Conservation (phyloP, 2,797 vertebrate species). For the Cynodonichthys magdalenae region DNA sequence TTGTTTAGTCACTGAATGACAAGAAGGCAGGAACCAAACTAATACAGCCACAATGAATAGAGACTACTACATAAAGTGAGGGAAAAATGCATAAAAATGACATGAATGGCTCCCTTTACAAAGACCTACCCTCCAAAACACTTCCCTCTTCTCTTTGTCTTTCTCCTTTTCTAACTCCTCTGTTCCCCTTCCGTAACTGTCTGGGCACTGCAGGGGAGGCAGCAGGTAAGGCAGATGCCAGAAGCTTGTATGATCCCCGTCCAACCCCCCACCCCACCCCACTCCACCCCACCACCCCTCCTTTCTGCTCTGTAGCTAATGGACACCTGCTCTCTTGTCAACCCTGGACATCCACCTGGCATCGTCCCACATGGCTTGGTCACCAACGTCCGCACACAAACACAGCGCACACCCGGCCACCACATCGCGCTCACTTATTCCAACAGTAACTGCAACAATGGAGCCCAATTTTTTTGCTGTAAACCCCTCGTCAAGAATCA, state of each 20-base stretch:
- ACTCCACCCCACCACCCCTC: slow-evolving; percentile 14
- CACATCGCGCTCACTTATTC: slow-evolving; percentile 32
- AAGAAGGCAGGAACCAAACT: neutral
- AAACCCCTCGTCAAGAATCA: slow-evolving; percentile 55
- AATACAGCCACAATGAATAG: neutral
- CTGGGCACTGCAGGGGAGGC: slow-evolving; percentile 44
- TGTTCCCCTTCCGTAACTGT: slow-evolving; percentile 30
- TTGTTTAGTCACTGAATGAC: neutral
- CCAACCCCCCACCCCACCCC: slow-evolving; percentile 1
- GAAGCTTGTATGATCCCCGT: slow-evolving; percentile 49
- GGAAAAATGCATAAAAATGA: neutral
- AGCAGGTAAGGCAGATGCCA: slow-evolving; percentile 76
- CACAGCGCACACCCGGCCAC: slow-evolving; percentile 23
- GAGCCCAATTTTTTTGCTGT: slow-evolving; percentile 32
- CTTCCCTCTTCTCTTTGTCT: slow-evolving; percentile 9
- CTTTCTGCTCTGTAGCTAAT: slow-evolving; percentile 52
- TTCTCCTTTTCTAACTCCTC: slow-evolving; percentile 11
- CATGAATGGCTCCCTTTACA: slow-evolving; percentile 20
- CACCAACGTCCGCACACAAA: slow-evolving; percentile 27
- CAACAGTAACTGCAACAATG: slow-evolving; percentile 23
- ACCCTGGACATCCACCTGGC: slow-evolving; percentile 65
- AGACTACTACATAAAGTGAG: slow-evolving; percentile 1
- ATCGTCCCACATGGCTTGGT: slow-evolving; percentile 49
- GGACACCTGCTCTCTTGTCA: slow-evolving; percentile 82
- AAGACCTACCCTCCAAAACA: slow-evolving; percentile 25